A percentile compares a stretch with the other conserved stretches of the same genome.
Evolutionary conservation across 2,888 invertebrate species (phyloP).

Genomic region (Aphidius colemani): DNA sequence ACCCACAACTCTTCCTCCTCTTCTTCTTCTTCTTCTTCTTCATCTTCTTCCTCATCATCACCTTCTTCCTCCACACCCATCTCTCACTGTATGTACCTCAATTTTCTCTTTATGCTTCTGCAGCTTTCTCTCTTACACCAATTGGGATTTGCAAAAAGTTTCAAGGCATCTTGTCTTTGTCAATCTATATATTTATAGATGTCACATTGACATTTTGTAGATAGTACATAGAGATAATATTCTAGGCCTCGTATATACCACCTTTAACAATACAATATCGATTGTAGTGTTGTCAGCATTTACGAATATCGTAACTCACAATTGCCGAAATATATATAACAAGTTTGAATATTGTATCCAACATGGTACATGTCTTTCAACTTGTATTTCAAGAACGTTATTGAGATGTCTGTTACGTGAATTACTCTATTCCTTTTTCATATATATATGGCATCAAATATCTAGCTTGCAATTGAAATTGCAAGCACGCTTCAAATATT

Average conservation of each 20-base stretch:
- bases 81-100: conserved; percentile 10
- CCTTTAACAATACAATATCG: conserved; percentile 22
- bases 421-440: conserved; percentile 43
- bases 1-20: conserved; percentile 38
- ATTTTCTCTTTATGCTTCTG: conserved; percentile 19
- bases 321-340: conserved; percentile 45
- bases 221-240: too few relatives aligned
- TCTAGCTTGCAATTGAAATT: conserved; percentile 1
- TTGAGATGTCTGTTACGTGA: conserved; percentile 53
- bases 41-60: conserved; percentile 31
- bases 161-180: too few relatives aligned
- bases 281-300: conserved; percentile 22
- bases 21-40: conserved; percentile 31
- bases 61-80: conserved; percentile 28
- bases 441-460: conserved; percentile 19
- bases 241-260: not conserved
- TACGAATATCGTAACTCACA: conserved; percentile 45
- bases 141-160: conserved; percentile 13
- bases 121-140: conserved; percentile 17
- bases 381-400: conserved; percentile 39
- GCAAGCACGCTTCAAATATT: conserved; percentile 15
- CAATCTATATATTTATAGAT: too few relatives aligned
- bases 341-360: conserved; percentile 20
- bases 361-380: conserved; percentile 4
- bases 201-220: too few relatives aligned